A percentile compares a stretch with the other conserved stretches of the same genome.
These are phyloP conservation scores for Crioceris asparagi DNA, from an alignment of 2,888 invertebrate genomes.

Conservation along the genomic window DNA sequence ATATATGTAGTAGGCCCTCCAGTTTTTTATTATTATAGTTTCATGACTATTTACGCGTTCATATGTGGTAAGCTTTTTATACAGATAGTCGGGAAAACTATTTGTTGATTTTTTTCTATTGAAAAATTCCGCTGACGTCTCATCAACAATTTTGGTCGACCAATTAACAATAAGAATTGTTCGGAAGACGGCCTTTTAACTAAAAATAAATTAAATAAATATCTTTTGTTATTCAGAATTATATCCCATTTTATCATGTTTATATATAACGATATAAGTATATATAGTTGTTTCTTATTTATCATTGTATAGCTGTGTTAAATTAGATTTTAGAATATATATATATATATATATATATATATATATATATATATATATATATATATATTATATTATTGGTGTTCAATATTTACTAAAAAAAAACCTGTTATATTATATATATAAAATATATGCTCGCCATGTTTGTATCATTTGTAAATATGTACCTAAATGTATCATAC, in stretches of 20 bases:
- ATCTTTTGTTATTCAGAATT: slow-evolving; percentile 6
- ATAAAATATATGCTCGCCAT: slow-evolving; percentile 27
- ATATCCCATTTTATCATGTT: slow-evolving; percentile 10
- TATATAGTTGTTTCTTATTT: slow-evolving; percentile 18
- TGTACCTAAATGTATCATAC: slow-evolving; percentile 34
- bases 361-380: too few species aligned
- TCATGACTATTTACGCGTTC: too few species aligned
- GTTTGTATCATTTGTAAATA: slow-evolving; percentile 34
- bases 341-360: too few species aligned
- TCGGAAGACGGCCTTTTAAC: slow-evolving; percentile 14
- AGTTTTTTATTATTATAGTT: too few species aligned
- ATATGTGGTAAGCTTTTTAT: too few species aligned
- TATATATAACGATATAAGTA: slow-evolving; percentile 5
- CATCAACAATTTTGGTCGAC: slow-evolving; percentile 12
- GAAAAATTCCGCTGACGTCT: too few species aligned
- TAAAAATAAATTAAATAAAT: slow-evolving; percentile 3
- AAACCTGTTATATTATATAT: slow-evolving; percentile 10
- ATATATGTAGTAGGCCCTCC: too few species aligned
- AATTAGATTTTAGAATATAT: slow-evolving; percentile 10
- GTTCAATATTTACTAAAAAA: slow-evolving; percentile 6
- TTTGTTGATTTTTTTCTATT: too few species aligned
- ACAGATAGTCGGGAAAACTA: too few species aligned
- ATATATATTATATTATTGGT: too few species aligned
- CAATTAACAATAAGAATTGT: slow-evolving; percentile 16
- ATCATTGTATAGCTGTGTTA: slow-evolving; percentile 15